phyloP scores from a whole-genome alignment of 2,797 vertebrate genomes.

The Todus mexicanus region DNA sequence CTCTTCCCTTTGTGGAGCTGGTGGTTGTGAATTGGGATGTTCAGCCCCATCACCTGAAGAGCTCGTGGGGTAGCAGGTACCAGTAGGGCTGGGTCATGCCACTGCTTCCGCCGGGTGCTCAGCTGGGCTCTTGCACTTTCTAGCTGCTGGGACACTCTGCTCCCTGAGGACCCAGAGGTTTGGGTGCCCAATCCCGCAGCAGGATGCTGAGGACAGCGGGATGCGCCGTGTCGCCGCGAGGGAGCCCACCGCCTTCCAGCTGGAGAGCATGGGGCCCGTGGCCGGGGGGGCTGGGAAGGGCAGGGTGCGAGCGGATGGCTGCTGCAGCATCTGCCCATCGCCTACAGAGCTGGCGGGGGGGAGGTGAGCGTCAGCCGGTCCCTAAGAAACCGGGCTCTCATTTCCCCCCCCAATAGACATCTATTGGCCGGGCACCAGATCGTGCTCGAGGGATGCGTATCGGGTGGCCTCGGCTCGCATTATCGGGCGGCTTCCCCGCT shows the following conservation, averaged over 20 bases:
- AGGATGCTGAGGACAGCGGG: not conserved
- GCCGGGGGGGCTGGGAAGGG: not conserved
- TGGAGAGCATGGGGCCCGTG: not conserved
- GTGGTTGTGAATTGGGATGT: not conserved
- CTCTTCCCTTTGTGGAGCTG: not conserved
- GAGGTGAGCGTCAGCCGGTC: not conserved
- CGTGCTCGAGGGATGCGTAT: conserved; percentile 57
- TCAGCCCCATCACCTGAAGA: not conserved
- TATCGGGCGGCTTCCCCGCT: conserved; percentile 54
- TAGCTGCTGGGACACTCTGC: not conserved
- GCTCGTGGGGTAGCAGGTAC: not conserved
- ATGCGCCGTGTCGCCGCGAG: rapidly evolving
- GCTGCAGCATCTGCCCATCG: not conserved
- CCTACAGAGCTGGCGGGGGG: not conserved
- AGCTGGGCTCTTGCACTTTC: not conserved
- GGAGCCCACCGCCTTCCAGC: not conserved
- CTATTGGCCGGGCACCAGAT: conserved; percentile 52
- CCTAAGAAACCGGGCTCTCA: not conserved
- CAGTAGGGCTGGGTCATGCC: not conserved
- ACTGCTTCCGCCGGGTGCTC: not conserved
- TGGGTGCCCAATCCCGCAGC: not conserved
- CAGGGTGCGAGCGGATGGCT: not conserved
- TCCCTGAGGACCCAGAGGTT: not conserved
- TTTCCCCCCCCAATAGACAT: conserved; percentile 8
- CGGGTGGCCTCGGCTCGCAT: conserved; percentile 56